Base-by-base conservation (phyloP, 1,140 invertebrate species). In the Micrasema longulum region DNA sequence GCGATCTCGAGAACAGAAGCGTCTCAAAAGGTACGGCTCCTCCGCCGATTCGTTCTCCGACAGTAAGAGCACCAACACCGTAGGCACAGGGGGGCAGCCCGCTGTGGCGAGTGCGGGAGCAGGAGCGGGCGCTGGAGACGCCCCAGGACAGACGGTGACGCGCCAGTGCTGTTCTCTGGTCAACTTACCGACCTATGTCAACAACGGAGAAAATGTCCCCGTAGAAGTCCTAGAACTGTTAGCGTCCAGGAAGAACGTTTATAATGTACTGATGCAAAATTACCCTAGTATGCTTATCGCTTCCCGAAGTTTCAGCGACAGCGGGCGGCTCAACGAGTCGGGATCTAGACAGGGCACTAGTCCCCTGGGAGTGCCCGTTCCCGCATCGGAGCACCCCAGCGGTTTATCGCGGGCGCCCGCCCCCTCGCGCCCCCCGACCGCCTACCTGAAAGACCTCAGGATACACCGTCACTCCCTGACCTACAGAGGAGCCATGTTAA, bases 401-500 rank as follows among this genome's bases (percentile, higher is more conserved):
- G 26, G 78, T 18, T 72, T 73, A 12, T 76, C 73, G 26, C 77
- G 69, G 53, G 75, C 71, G 69, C 78, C 80, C 16, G 77, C 80
- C 41, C 69, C 48, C 43, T 79, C 83, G 62, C 86, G 86, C 69
- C 79, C 88, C 22, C 87, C 88, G 1, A 86, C 88, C 5, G 89
- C 89, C 2, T 91, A 89, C 77, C 80, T 91, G n/a, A 91, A 90
- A 78, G 90, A 92, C 76, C 81, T 92, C 68, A 81, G 89, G 47
- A 85, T 92, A 71, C 91, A 93, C 76, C 83, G 91, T 65, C 88
- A 92, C 74, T 93, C 92, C 43, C 81, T 95, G 18, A 95, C 93
- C 23, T 94, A 95, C 79, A 87, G 93, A 68, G 93, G 93, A 5
- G 94, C 94, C 0, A 94, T 95, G 91, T 82, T 95, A 22, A 94